Conservation (phyloP, 2,113 vertebrate genomes). For the Glaucomys volans region DNA sequence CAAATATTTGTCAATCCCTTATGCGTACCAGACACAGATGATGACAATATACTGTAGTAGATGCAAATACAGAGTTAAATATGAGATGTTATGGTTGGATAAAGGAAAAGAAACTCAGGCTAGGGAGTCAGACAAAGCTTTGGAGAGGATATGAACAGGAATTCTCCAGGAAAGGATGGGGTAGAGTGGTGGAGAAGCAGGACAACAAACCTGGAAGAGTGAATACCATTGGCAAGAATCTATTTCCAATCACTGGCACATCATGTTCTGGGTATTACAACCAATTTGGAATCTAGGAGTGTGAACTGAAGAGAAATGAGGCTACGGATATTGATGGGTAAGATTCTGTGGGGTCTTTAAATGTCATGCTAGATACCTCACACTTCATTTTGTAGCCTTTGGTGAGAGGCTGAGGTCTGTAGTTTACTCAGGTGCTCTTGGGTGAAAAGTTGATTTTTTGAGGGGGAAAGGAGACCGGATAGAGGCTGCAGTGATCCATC, state of each 20-base stretch:
- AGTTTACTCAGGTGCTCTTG: neutral
- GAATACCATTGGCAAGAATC: neutral
- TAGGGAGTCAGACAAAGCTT: neutral
- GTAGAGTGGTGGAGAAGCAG: neutral
- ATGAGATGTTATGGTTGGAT: neutral
- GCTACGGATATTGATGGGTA: neutral
- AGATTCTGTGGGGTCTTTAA: neutral
- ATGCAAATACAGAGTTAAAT: neutral
- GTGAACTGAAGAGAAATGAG: neutral
- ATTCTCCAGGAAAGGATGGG: neutral
- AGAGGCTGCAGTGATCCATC: neutral
- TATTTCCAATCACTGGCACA: neutral
- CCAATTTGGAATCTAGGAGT: neutral
- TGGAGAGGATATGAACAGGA: neutral
- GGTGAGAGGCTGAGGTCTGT: neutral
- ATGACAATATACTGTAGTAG: neutral
- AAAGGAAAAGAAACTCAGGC: neutral
- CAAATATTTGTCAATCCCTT: neutral
- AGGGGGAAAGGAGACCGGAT: neutral
- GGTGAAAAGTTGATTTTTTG: neutral
- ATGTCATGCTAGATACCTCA: neutral
- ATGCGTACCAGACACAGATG: neutral
- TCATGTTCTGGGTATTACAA: neutral
- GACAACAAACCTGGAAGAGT: neutral
- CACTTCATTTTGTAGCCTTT: neutral